Evolutionary conservation across 1,140 invertebrate species (phyloP).

Genomic region (Palaemon carinicauda): DNA sequence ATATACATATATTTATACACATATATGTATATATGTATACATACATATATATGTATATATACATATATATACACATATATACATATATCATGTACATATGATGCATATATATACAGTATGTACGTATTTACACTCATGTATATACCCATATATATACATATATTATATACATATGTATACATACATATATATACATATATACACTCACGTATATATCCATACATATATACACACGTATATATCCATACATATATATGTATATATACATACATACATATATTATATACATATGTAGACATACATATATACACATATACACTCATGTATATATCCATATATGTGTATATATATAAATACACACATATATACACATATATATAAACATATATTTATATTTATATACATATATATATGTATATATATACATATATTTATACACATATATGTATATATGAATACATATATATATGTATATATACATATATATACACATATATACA

Average conservation of each 20-base stretch:
- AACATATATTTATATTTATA: too few species aligned
- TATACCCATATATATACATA: background rate
- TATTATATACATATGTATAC: background rate
- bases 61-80: too few species aligned
- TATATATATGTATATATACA: background rate
- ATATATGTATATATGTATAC: background rate
- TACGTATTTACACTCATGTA: background rate
- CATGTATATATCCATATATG: background rate
- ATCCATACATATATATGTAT: background rate
- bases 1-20: background rate
- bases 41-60: background rate
- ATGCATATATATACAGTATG: background rate
- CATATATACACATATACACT: background rate
- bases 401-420: too few species aligned
- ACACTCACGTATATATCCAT: background rate
- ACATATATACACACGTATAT: background rate
- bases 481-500: slow-evolving; percentile 14
- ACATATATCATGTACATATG: background rate
- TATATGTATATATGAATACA: background rate
- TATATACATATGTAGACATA: background rate
- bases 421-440: background rate
- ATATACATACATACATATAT: background rate
- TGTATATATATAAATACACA: too few species aligned
- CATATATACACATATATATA: too few species aligned
- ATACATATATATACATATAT: slow-evolving; percentile 12